Percentiles rank a stretch among this genome's conserved stretches.
Conservation (phyloP, 2,113 vertebrate genomes). For the Parotia lawesii region DNA sequence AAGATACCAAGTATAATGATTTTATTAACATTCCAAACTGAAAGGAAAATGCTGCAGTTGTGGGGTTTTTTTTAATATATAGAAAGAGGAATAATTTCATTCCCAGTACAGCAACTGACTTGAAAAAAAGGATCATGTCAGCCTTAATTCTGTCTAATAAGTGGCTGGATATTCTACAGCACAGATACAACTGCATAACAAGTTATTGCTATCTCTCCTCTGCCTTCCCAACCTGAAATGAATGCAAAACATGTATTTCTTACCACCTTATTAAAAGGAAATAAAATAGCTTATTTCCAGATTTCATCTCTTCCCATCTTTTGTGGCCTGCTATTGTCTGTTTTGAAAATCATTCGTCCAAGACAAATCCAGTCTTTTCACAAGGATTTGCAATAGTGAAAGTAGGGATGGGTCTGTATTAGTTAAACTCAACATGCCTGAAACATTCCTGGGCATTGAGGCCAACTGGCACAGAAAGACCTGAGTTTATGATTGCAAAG, state of each 20-base stretch:
- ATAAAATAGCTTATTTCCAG: not conserved
- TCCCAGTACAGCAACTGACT: not conserved
- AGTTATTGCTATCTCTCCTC: not conserved
- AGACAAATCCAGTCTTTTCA: not conserved
- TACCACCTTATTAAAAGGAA: not conserved
- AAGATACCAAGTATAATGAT: not conserved
- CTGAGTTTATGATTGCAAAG: not conserved
- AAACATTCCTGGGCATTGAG: constrained; percentile 4
- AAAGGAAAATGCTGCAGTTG: not conserved
- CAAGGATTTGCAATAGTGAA: not conserved
- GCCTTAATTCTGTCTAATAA: not conserved
- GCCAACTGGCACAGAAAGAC: constrained; percentile 20
- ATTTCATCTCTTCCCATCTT: not conserved
- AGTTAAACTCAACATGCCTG: not conserved
- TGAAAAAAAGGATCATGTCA: not conserved
- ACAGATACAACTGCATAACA: not conserved
- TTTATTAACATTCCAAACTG: not conserved
- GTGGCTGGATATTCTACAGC: not conserved
- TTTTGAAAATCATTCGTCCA: not conserved
- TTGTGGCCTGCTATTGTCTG: not conserved
- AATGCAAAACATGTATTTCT: not conserved
- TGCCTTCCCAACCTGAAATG: not conserved
- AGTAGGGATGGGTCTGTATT: constrained; percentile 10
- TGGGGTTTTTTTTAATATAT: not conserved
- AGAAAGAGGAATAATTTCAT: not conserved